Percentiles rank a stretch among this genome's conserved stretches.
These are phyloP conservation scores for Cryptotis parvus DNA, from an alignment of 2,113 vertebrate species.

Conservation along the genomic window DNA sequence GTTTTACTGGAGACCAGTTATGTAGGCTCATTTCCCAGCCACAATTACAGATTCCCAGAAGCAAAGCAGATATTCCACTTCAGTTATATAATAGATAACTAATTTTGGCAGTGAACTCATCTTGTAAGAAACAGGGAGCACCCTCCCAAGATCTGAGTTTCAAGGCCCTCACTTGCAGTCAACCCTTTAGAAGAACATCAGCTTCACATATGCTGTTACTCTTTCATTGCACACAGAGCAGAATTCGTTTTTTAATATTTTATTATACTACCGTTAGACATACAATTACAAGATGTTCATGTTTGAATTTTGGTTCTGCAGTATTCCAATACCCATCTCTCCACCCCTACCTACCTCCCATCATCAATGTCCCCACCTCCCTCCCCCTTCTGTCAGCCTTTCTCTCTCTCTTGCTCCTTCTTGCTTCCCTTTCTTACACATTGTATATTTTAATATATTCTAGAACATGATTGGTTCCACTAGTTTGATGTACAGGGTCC, in stretches of 20 bases:
- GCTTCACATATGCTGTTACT: neutral
- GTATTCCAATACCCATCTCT: too few relatives aligned
- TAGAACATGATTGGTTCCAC: too few relatives aligned
- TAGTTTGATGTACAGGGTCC: too few relatives aligned
- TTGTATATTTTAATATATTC: too few relatives aligned
- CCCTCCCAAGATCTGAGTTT: neutral
- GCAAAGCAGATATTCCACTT: neutral
- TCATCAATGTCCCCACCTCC: too few relatives aligned
- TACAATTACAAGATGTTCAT: too few relatives aligned
- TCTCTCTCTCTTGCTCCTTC: too few relatives aligned
- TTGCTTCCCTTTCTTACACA: too few relatives aligned
- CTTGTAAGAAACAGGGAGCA: constrained; percentile 1
- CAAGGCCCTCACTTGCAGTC: neutral
- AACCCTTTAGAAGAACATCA: neutral
- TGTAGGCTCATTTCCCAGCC: neutral
- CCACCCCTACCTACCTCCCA: too few relatives aligned
- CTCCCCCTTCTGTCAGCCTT: too few relatives aligned
- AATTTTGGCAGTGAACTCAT: neutral
- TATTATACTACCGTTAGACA: too few relatives aligned
- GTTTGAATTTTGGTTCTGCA: too few relatives aligned
- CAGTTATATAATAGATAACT: neutral
- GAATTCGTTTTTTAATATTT: neutral
- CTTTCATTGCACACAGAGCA: neutral
- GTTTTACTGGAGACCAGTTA: neutral
- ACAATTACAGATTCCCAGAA: neutral